Evolutionary conservation across 1,140 invertebrate species (phyloP), one percentile per base, ranked within the genome.

Genomic region (Drosophila equinoxialis): DNA sequence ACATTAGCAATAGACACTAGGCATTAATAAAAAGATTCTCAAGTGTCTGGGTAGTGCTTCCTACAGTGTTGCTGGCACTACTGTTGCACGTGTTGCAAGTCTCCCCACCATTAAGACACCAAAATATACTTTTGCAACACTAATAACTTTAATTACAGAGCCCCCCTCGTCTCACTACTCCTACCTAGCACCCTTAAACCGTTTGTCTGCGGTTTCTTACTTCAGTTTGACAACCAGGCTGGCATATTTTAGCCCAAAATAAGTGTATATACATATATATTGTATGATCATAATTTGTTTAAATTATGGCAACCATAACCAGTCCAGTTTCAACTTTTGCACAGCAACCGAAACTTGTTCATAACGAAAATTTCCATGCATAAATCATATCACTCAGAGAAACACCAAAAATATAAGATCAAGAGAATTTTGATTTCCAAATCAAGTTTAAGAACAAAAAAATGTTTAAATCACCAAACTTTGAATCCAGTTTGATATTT

Each of bases 361-460:
- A 45, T 76, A 74, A 81, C 65, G 72, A 77, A 77, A 84, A 83
- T 86, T 85, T 86, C 64, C 75, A 64, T 75, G 55, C 82, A 86
- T 74, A 86, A 72, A 75, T 71, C 74, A 82, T 77, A 51, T 51
- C 45, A 51, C 45, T 51, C 45, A 51, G 45, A 11, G 17, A 51
- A 51, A 51, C 8, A 51, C 17, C 17, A 23, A 51, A 23, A 51
- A 10, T 11, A 23, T 10, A 23, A 51, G 45, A 51, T 51, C 10
- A 39, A 39, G 11, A 39, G 37, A 39, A 39, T 13, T 13, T 23
- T 10, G 5, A 10, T 51, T 51, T 23, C 17, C 14, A 48, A 48
- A 48, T 48, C 17, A 20, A 23, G 45, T 51, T 51, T 20, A 51
- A 51, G 45, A 51, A 39, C 37, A 23, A 23, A 51, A 6, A 7